Evolutionary conservation across 2,888 invertebrate species (phyloP).

Genomic region (Drosophila limbata): DNA sequence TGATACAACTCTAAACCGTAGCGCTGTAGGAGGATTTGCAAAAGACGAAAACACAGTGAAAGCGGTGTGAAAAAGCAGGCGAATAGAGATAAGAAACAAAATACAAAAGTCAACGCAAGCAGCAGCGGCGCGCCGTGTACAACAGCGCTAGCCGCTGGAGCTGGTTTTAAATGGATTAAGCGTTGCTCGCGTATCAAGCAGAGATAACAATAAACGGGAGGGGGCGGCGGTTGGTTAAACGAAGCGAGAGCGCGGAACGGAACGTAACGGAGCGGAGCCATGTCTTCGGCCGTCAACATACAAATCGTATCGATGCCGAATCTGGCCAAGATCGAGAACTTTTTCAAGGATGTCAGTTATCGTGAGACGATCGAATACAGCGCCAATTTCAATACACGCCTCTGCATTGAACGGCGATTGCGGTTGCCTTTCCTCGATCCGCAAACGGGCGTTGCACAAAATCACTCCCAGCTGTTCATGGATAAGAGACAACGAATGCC

Average conservation of each 20-base stretch:
- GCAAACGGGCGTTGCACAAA: conserved; percentile 98
- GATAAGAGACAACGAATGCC: conserved; percentile 95
- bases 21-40: conserved; percentile 59
- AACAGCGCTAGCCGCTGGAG: conserved; percentile 61
- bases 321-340: conserved; percentile 91
- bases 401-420: conserved; percentile 95
- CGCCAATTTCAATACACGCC: conserved; percentile 95
- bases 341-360: conserved; percentile 94
- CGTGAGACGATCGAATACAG: conserved; percentile 97
- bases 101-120: conserved; percentile 52
- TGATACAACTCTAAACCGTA: conserved; percentile 26
- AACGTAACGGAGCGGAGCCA: conserved; percentile 19
- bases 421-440: conserved; percentile 98
- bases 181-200: conserved; percentile 34
- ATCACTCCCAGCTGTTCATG: conserved; percentile 96
- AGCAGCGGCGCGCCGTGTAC: conserved; percentile 59
- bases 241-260: conserved; percentile 16
- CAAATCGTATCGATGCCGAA: conserved; percentile 89
- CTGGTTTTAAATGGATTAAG: conserved; percentile 63
- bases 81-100: conserved; percentile 59
- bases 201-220: conserved; percentile 49
- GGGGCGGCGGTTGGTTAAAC: conserved; percentile 10
- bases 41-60: conserved; percentile 68
- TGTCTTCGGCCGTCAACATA: conserved; percentile 87
- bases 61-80: conserved; percentile 53